Evolutionary conservation across 2,888 invertebrate species (phyloP), one percentile per base, ranked within the genome.

Genomic region (Plagodis dolabraria): DNA sequence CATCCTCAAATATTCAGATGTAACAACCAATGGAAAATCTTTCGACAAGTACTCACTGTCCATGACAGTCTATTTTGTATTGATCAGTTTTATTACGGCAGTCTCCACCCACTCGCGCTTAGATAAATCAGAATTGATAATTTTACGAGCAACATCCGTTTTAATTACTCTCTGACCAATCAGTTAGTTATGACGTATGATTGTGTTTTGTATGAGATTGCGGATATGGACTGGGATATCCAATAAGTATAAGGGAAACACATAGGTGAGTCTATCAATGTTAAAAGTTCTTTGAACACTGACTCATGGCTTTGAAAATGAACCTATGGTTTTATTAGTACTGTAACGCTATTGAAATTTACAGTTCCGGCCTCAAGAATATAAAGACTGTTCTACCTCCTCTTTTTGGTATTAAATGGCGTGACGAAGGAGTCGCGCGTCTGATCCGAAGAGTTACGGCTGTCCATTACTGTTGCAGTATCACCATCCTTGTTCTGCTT

Each of bases 91-190:
- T 45, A 60, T 56, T 49, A 53, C 47, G 33, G 36, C 50, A 34
- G 49, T 44, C 56, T 47, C 80, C 86, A 77, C 87, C 87, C 83
- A 89, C 83, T 68, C 49, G 57, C 61, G 56, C 67, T 65, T 53
- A 70, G 68, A 86, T 88, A 85, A 87, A 85, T 86, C 83, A 83
- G 76, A 79, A 81, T 83, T 83, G 68, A 80, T 86, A 83, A 85
- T 83, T 82, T 83, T 81, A 83, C 72, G 72, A 79, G 75, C 81
- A 63, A 86, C 82, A 91, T 91, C 90, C 90, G 90, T 88, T 89
- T 89, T 83, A 79, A 89, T 89, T 84, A 86, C 69, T 70, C 68
- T 56, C 72, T 72, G 74, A 70, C 72, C 75, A 75, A 71, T 76
- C 68, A 62, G 53, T 60, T 52, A 64, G 60, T 68, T 72, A 67